A percentile compares a stretch with the other conserved stretches of the same genome.
phyloP scores from a whole-genome alignment of 2,888 invertebrate genomes.

The Cryptophagus acutangulus region DNA sequence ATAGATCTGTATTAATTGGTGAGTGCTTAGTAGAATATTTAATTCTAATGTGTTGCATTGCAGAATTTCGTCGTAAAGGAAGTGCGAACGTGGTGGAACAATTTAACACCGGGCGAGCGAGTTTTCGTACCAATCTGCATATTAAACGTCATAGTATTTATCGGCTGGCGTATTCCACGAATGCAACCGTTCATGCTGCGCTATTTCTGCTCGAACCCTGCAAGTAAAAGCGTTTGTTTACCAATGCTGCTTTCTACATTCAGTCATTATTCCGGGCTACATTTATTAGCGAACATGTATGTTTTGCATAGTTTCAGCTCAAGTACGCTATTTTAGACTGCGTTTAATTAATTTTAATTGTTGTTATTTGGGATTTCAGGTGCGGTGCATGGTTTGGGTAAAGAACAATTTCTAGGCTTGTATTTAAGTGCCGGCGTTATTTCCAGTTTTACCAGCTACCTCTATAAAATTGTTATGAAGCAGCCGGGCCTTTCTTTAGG shows the following conservation, averaged over 20 bases:
- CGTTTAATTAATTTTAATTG: neutral
- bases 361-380: conserved; percentile 45
- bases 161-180: conserved; percentile 73
- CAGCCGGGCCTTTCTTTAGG: conserved; percentile 80
- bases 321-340: conserved; percentile 46
- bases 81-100: conserved; percentile 65
- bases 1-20: conserved; percentile 29
- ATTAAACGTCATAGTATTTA: conserved; percentile 73
- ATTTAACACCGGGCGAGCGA: conserved; percentile 67
- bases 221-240: conserved; percentile 67
- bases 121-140: conserved; percentile 76
- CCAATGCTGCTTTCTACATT: conserved; percentile 94
- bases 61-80: conserved; percentile 43
- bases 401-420: conserved; percentile 87
- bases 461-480: conserved; percentile 67
- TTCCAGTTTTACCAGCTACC: conserved; percentile 78
- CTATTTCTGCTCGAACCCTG: conserved; percentile 82
- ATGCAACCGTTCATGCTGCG: conserved; percentile 70
- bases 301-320: conserved; percentile 81
- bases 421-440: conserved; percentile 86
- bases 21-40: conserved; percentile 8
- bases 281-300: conserved; percentile 93
- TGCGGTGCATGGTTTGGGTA: conserved; percentile 71
- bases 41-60: conserved; percentile 16
- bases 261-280: conserved; percentile 83